Evolutionary conservation across 2,888 invertebrate genomes (phyloP).

Genomic region (Adela reaumurella): DNA sequence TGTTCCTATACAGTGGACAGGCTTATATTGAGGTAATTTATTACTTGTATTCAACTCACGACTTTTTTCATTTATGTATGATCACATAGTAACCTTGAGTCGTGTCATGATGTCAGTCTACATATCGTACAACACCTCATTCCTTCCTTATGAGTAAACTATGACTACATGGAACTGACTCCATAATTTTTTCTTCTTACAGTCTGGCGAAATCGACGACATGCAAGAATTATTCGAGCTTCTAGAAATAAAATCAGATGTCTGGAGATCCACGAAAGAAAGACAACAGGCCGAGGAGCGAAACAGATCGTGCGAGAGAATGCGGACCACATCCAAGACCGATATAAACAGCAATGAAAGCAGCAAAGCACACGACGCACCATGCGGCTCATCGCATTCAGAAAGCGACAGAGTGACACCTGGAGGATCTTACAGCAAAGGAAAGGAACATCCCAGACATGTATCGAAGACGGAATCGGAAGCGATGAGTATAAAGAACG

Average conservation of each 20-base stretch:
- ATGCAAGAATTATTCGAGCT: slow-evolving; percentile 80
- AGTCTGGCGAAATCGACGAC: slow-evolving; percentile 78
- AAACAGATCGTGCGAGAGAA: slow-evolving; percentile 46
- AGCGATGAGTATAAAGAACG: slow-evolving; percentile 48
- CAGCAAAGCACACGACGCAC: slow-evolving; percentile 45
- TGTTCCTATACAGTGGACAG: slow-evolving; percentile 84
- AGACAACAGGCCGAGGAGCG: slow-evolving; percentile 48
- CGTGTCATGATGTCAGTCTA: too few relatives aligned
- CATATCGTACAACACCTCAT: too few relatives aligned
- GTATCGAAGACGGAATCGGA: slow-evolving; percentile 28
- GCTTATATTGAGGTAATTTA: slow-evolving; percentile 72
- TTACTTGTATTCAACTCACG: too few relatives aligned
- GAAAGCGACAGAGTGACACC: slow-evolving; percentile 48
- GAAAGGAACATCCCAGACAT: slow-evolving; percentile 23
- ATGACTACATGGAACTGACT: too few relatives aligned
- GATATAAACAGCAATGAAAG: slow-evolving; percentile 53
- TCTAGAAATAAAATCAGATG: slow-evolving; percentile 80
- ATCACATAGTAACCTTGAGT: too few relatives aligned
- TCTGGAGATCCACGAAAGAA: slow-evolving; percentile 62
- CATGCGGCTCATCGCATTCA: slow-evolving; percentile 48
- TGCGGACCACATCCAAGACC: slow-evolving; percentile 45
- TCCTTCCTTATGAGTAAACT: too few relatives aligned
- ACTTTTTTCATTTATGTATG: slow-evolving; percentile 3
- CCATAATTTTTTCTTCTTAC: too few relatives aligned
- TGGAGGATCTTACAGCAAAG: slow-evolving; percentile 47